Evolutionary conservation across 2,113 vertebrate genomes (phyloP), one percentile per base, ranked within the genome.

Genomic region (Phalacrocorax brasilianus): DNA sequence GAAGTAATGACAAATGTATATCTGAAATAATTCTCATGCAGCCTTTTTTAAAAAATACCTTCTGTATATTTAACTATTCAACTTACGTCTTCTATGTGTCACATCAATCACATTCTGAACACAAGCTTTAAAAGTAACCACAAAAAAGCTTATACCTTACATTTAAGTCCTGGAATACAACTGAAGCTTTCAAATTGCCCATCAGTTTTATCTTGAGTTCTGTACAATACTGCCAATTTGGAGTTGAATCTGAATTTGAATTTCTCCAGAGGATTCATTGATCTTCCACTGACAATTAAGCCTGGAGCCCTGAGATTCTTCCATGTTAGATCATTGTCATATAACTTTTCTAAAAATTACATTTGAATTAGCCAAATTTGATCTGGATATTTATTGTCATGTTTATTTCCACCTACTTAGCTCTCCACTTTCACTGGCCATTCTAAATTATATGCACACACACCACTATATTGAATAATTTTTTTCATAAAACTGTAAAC

Each of bases 401-500:
- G 15, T 38, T 70, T 53, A 28, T 53, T 44, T 74, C 9, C 42
- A 8, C 14, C 4, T 52, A 18, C 22, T n/a, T 38, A 88, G 4
- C 3, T 4, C 9, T n/a, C 2, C 7, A 9, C 2, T 68, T 79
- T 55, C 49, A 26, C 3, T 30, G 32, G 1, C 1, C 16, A 15
- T 50, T 65, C 10, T 77, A 40, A 58, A 27, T 42, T 16, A 27
- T 6, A 27, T 28, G 2, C 6, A 26, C 2, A 1, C 20, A 6
- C 15, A n/a, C 1, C 58, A 63, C 1, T 28, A 4, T 65, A 66
- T 62, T 74, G 8, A 45, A 52, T 27, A 32, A 0, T 13, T 76
- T 70, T 47, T 27, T n/a, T 8, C 42, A 14, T 20, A 61, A 45
- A 73, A 40, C 0, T 49, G 8, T 12, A 44, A 62, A 58, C 3